Percentiles rank a stretch among this genome's conserved stretches.
Conservation (phyloP, 2,797 vertebrate genomes). For the Gadopsis bispinosus region DNA sequence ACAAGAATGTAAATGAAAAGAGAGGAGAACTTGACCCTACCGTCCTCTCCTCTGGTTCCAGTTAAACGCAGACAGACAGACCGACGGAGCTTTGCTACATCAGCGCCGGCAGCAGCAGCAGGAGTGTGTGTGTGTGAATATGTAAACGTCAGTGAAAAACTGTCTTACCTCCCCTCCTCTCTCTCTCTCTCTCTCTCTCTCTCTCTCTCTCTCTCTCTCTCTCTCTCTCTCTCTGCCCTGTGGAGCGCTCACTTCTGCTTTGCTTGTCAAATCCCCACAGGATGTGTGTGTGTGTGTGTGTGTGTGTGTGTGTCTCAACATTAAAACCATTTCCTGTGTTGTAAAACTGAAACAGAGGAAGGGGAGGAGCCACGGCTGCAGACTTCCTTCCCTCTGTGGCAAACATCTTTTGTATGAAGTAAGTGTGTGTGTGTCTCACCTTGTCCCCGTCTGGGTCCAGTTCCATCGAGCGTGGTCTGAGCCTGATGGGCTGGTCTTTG, state of each 20-base stretch:
- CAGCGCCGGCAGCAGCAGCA: constrained; percentile 51
- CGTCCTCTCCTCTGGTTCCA: constrained; percentile 55
- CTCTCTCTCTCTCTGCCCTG: constrained; percentile 32
- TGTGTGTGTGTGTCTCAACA: constrained; percentile 36
- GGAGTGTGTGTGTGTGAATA: constrained; percentile 52
- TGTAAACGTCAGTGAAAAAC: constrained; percentile 64
- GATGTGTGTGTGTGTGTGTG: constrained; percentile 35
- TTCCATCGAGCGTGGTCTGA: constrained; percentile 94
- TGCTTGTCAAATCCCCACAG: constrained; percentile 67
- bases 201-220: constrained; percentile 23
- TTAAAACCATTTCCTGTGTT: constrained; percentile 71
- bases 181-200: constrained; percentile 18
- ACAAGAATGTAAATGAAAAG: not conserved
- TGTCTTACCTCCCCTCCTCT: constrained; percentile 42
- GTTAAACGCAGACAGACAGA: constrained; percentile 36
- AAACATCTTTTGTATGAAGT: not conserved
- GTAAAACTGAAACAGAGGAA: constrained; percentile 62
- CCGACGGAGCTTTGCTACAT: constrained; percentile 54
- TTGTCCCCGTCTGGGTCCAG: constrained; percentile 91
- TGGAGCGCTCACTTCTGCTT: constrained; percentile 77
- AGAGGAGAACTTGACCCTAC: constrained; percentile 50
- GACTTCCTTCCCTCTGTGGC: constrained; percentile 56
- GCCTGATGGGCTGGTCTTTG: constrained; percentile 96
- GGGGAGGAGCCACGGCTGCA: constrained; percentile 56
- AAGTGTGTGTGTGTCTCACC: constrained; percentile 62